phyloP scores from a whole-genome alignment of 2,797 vertebrate species.

The Iguana delicatissima region DNA sequence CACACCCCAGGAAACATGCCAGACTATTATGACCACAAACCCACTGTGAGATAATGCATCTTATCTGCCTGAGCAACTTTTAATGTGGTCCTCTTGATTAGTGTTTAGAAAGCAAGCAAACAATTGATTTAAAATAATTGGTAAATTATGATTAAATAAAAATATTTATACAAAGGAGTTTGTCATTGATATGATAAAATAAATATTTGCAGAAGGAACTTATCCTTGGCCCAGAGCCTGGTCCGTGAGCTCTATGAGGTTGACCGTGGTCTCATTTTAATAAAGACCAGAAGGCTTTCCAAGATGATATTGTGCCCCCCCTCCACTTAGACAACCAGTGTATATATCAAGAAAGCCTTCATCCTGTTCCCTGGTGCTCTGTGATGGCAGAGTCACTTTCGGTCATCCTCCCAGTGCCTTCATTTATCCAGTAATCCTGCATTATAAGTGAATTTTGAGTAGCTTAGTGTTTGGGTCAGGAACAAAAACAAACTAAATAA shows the following conservation, averaged over 20 bases:
- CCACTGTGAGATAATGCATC: slow-evolving; percentile 68
- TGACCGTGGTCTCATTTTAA: slow-evolving; percentile 78
- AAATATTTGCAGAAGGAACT: slow-evolving; percentile 80
- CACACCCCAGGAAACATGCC: slow-evolving; percentile 57
- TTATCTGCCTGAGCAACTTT: slow-evolving; percentile 75
- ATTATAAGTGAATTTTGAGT: background rate
- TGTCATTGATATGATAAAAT: slow-evolving; percentile 81
- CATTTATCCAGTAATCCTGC: slow-evolving; percentile 32
- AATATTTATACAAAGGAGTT: slow-evolving; percentile 79
- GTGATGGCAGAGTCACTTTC: slow-evolving; percentile 3
- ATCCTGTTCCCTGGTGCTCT: slow-evolving; percentile 48
- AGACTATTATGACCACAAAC: slow-evolving; percentile 42
- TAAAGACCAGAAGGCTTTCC: slow-evolving; percentile 79
- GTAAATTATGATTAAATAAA: slow-evolving; percentile 82
- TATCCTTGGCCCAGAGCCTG: slow-evolving; percentile 73
- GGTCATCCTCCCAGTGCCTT: rapidly evolving
- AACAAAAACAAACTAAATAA: slow-evolving; percentile 18
- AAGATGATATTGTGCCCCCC: slow-evolving; percentile 70
- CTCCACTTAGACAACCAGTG: slow-evolving; percentile 49
- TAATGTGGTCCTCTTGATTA: slow-evolving; percentile 79
- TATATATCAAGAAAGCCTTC: slow-evolving; percentile 60
- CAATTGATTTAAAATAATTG: slow-evolving; percentile 82
- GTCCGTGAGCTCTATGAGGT: slow-evolving; percentile 74
- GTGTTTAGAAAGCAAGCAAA: slow-evolving; percentile 80
- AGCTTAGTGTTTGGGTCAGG: background rate